phyloP scores from a whole-genome alignment of 2,797 vertebrate species.

The Masticophis lateralis region DNA sequence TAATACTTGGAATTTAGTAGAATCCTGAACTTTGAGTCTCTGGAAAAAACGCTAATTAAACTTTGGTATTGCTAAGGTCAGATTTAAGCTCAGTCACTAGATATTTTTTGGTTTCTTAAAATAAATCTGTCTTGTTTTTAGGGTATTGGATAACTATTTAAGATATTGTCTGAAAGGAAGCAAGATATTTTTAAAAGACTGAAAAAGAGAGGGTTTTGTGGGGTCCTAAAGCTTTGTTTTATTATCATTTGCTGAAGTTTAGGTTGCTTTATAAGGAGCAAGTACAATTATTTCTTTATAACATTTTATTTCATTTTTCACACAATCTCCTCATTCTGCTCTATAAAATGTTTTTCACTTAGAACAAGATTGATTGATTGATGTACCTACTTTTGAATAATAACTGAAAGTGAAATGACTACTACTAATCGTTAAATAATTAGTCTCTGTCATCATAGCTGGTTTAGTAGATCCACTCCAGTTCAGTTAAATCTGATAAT shows the following conservation, averaged over 20 bases:
- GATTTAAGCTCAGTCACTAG: neutral
- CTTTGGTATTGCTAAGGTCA: neutral
- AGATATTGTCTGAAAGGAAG: neutral
- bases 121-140: neutral
- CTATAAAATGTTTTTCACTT: neutral
- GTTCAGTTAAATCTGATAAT: neutral
- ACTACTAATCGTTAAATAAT: neutral
- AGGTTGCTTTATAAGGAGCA: conserved; percentile 20
- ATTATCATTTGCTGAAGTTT: conserved; percentile 1
- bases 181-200: neutral
- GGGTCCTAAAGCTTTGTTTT: conserved; percentile 6
- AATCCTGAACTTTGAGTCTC: neutral
- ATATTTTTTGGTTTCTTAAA: neutral
- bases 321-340: neutral
- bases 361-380: neutral
- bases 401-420: neutral
- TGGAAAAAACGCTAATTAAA: neutral
- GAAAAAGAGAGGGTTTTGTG: neutral
- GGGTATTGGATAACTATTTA: neutral
- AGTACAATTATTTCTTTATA: neutral
- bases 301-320: neutral
- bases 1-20: neutral
- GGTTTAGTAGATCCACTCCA: neutral
- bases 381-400: neutral
- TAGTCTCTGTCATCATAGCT: neutral